A percentile compares a stretch with the other conserved stretches of the same genome.
These are phyloP conservation scores for Octodonta nipae DNA, from an alignment of 2,888 invertebrate species.

Conservation along the genomic window DNA sequence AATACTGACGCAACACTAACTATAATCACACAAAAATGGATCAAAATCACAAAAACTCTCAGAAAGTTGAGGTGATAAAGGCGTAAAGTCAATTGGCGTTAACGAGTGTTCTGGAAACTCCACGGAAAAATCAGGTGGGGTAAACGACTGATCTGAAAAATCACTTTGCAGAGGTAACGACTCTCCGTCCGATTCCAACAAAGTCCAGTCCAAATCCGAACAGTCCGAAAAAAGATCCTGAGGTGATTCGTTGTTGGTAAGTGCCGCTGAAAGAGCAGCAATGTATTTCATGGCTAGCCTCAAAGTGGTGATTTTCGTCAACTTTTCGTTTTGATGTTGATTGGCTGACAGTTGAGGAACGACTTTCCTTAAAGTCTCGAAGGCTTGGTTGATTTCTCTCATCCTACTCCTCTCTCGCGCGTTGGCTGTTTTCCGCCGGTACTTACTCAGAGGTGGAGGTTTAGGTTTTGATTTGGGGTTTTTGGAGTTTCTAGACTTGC, in stretches of 20 bases:
- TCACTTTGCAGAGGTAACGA: constrained; percentile 30
- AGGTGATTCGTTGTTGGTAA: constrained; percentile 17
- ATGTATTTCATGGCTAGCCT: constrained; percentile 56
- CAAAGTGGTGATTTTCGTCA: constrained; percentile 55
- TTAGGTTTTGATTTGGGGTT: constrained; percentile 28
- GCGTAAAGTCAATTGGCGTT: constrained; percentile 28
- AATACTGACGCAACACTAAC: constrained; percentile 16
- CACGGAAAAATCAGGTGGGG: constrained; percentile 31
- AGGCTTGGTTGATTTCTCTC: constrained; percentile 56
- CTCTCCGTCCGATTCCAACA: constrained; percentile 44
- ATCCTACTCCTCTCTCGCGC: constrained; percentile 52
- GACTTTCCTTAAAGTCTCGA: constrained; percentile 45
- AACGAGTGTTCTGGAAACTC: constrained; percentile 32
- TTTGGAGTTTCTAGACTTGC: constrained; percentile 9
- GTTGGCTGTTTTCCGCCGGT: constrained; percentile 55
- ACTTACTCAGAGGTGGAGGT: constrained; percentile 48
- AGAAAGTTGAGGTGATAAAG: constrained; percentile 29
- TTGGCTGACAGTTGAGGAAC: constrained; percentile 38
- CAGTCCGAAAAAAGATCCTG: constrained; percentile 21
- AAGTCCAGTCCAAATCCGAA: constrained; percentile 35
- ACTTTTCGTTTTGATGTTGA: constrained; percentile 39
- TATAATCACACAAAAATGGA: constrained; percentile 28
- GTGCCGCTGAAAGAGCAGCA: constrained; percentile 33
- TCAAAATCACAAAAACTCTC: constrained; percentile 30
- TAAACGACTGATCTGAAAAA: constrained; percentile 33